Percentiles rank a stretch among this genome's conserved stretches.
These are phyloP conservation scores for Macropus fuliginosus DNA, from an alignment of 2,797 vertebrate species.

Conservation along the genomic window DNA sequence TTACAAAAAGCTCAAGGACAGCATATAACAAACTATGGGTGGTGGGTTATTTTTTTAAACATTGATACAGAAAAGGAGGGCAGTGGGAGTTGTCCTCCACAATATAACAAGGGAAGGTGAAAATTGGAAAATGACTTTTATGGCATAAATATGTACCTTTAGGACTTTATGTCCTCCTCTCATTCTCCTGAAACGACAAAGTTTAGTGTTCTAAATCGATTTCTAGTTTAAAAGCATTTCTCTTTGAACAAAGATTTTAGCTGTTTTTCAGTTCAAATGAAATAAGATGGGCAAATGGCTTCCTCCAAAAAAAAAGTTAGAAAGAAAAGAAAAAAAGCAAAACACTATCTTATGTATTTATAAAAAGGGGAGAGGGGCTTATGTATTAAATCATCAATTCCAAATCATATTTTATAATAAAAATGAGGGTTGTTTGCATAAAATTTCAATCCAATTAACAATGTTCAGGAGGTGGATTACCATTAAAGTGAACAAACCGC, in stretches of 20 bases:
- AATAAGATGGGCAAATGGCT: slow-evolving; percentile 23
- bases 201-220: not conserved
- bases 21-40: not conserved
- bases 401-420: slow-evolving; percentile 72
- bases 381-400: slow-evolving; percentile 45
- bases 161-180: slow-evolving; percentile 1
- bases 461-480: slow-evolving; percentile 63
- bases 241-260: slow-evolving; percentile 39
- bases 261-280: slow-evolving; percentile 17
- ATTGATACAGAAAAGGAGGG: not conserved
- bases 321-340: slow-evolving; percentile 36
- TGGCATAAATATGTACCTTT: not conserved
- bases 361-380: slow-evolving; percentile 38
- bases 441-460: slow-evolving; percentile 78
- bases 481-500: slow-evolving; percentile 73
- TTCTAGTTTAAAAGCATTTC: slow-evolving; percentile 49
- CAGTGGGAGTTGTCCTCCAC: not conserved
- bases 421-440: slow-evolving; percentile 61
- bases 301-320: slow-evolving; percentile 51
- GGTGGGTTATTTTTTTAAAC: not conserved
- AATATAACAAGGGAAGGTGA: not conserved
- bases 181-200: slow-evolving; percentile 17
- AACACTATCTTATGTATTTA: slow-evolving; percentile 41
- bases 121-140: not conserved
- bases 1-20: slow-evolving; percentile 61